Evolutionary conservation across 2,113 vertebrate species (phyloP), one percentile per base, ranked within the genome.

Genomic region (Montifringilla adamsi): DNA sequence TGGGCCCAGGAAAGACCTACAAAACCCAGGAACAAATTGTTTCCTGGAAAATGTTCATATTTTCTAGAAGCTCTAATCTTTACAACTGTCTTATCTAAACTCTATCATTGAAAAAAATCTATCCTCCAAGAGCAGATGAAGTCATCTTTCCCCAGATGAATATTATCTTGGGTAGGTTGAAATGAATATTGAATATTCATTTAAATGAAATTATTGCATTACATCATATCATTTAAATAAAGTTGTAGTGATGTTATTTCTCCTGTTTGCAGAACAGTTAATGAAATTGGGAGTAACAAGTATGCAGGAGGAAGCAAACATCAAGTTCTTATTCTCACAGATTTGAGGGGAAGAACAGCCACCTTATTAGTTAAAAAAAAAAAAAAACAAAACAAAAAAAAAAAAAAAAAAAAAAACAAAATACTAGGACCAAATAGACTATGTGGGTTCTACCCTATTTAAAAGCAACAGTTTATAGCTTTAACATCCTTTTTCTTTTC

Each of bases 271-370:
- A 68, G 20, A 79, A 72, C 0, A 4, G 33, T 91, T 93, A 96
- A 95, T 93, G 88, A 96, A 96, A 93, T 18, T 64, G 50, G 67
- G 35, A 91, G 47, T 41, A 75, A 50, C 53, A 70, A 94, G 27
- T 37, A 84, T 30, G 9, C 2, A 11, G 60, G 5, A 77, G n/a
- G 50, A 78, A 85, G 23, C 21, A 96, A 96, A 82, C 17, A 41
- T 35, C 23, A 10, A 92, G 37, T 73, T 92, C 68, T 21, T 53
- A 16, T 69, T 94, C 73, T 88, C 31, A 79, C 3, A 53, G 68
- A 70, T 84, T 62, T 90, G 26, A 95, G 18, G 52, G 46, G 91
- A 97, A 93, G 50, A 35, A 85, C 15, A 94, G 84, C 19, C 21
- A 43, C 13, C 22, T 90, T 78, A 67, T 15, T 30, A 90, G 52